phyloP scores from a whole-genome alignment of 2,113 vertebrate genomes.

The Erythrocercus mccallii region DNA sequence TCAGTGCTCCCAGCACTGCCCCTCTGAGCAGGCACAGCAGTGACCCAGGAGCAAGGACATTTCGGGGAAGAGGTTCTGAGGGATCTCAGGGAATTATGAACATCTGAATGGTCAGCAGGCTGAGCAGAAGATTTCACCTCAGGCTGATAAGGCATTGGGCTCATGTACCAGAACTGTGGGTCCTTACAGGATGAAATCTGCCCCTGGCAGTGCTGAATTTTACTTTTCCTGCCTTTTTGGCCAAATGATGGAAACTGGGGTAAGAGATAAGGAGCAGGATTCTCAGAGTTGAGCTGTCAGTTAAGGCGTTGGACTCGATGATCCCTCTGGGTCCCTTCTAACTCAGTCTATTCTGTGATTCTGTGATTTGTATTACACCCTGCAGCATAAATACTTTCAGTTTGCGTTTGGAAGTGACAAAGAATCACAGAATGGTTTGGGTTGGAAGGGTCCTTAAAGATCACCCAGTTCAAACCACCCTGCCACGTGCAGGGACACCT shows the following conservation, averaged over 20 bases:
- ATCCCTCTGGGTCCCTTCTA: neutral
- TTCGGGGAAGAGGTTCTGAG: neutral
- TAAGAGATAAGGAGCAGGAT: neutral
- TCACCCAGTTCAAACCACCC: neutral
- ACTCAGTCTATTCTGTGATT: neutral
- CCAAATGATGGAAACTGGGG: neutral
- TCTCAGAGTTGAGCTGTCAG: neutral
- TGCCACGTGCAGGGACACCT: fast-evolving
- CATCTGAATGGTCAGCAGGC: neutral
- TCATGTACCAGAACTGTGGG: neutral
- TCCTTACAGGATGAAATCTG: neutral
- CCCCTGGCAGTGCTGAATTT: fast-evolving
- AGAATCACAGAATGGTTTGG: neutral
- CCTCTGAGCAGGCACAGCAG: neutral
- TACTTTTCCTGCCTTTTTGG: neutral
- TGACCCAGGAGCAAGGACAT: neutral
- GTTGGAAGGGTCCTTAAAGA: neutral
- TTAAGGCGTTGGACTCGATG: neutral
- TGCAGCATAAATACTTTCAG: neutral
- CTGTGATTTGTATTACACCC: neutral
- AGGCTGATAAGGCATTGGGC: fast-evolving
- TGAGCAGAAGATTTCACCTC: neutral
- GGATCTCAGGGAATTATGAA: neutral
- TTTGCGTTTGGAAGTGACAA: neutral
- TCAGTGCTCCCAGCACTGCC: neutral